Evolutionary conservation across 2,888 invertebrate genomes (phyloP).

Genomic region (Caenorhabditis virilis): DNA sequence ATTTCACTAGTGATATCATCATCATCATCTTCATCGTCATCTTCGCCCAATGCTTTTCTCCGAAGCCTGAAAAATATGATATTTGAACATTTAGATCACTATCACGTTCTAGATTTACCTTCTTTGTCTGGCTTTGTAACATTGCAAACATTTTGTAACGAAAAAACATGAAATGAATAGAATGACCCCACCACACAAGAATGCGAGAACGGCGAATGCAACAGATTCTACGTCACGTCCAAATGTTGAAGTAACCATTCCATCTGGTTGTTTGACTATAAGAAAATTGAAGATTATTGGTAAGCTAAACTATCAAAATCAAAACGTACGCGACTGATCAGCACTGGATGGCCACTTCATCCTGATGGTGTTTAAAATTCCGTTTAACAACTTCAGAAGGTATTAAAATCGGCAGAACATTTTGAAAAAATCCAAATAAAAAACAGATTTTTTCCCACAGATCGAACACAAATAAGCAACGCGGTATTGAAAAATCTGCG

Average conservation of each 20-base stretch:
- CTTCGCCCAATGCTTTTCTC: conserved; percentile 45
- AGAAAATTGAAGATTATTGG: too few species aligned
- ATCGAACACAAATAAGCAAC: too few species aligned
- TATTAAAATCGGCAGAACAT: too few species aligned
- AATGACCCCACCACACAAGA: conserved; percentile 41
- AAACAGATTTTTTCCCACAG: too few species aligned
- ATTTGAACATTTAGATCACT: not conserved
- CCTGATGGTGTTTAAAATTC: too few species aligned
- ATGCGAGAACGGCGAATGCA: conserved; percentile 40
- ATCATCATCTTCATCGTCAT: conserved; percentile 37
- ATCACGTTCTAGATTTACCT: conserved; percentile 16
- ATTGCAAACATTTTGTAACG: conserved; percentile 49
- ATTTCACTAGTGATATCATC: conserved; percentile 17
- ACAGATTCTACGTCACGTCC: conserved; percentile 49
- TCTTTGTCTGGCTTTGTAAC: conserved; percentile 48
- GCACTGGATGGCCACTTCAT: conserved; percentile 36
- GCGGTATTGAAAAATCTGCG: too few species aligned
- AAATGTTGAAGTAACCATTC: conserved; percentile 40
- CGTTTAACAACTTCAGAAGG: too few species aligned
- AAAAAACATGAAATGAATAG: conserved; percentile 48
- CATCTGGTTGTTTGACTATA: conserved; percentile 10
- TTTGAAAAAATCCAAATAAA: too few species aligned
- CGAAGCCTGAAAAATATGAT: conserved; percentile 27
- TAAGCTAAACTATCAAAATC: not conserved
- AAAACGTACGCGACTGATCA: conserved; percentile 20